Evolutionary conservation across 1,140 invertebrate genomes (phyloP), one percentile per base, ranked within the genome.

Genomic region (Condylostylus longicornis): DNA sequence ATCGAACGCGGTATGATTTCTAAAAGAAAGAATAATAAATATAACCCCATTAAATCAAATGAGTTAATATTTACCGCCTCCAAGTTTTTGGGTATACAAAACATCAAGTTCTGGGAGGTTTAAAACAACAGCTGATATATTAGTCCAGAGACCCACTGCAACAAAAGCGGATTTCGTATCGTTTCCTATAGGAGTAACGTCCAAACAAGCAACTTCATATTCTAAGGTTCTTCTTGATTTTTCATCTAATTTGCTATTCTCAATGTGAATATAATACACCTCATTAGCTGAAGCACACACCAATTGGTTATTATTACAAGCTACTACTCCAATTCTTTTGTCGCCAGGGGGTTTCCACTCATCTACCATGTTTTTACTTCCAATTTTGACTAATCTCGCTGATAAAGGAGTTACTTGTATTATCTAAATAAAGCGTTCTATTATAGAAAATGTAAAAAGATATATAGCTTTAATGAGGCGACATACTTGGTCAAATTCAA

Each of bases 1-100:
- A 98, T 85, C 1, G 93, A 97, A 14, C 94, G 70, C 0, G 93
- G 90, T 44, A 98, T 93, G 43, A 97, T 94, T 63, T 97, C 91
- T 54, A 39, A 21, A 39, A 38, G 12, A 18, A 29, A 42, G 76
- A 50, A 35, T 30, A 36, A 6, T 14, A 32, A 37, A 3, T 8
- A 9, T 21, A 13, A n/a, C 2, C 4, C 25, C 28, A 35, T 3
- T 34, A 22, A 38, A 1, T 5, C 7, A 29, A 27, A 25, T 31
- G 21, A 34, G 21, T 12, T 20, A 21, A 19, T 7, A 27, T 30
- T 37, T 33, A 55, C 53, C 53, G 54, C 90, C 88, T 35, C 83
- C 80, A 2, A 97, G 63, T 53, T 79, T 75, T 66, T 96, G 89
- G 38, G 80, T 84, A 50, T 82, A 78, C 38, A 83, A 68, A 50